Percentiles rank a stretch among this genome's conserved stretches.
phyloP scores from a whole-genome alignment of 2,888 invertebrate species.

The Nymphalis c-album region DNA sequence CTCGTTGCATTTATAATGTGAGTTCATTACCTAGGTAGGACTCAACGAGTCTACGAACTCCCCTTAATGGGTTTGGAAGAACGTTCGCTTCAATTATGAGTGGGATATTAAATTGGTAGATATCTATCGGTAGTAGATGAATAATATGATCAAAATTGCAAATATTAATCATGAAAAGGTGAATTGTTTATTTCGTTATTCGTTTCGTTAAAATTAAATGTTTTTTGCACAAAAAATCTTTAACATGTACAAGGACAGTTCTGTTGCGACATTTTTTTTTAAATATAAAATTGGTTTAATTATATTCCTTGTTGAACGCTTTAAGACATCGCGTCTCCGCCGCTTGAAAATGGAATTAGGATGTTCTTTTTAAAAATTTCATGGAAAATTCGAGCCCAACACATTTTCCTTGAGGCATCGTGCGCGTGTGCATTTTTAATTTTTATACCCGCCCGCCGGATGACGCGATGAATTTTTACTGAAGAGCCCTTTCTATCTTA shows the following conservation, averaged over 20 bases:
- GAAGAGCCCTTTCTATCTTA: constrained; percentile 68
- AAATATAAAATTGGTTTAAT: constrained; percentile 13
- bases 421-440: constrained; percentile 77
- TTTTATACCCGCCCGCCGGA: constrained; percentile 68
- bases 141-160: constrained; percentile 1
- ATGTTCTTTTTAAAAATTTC: constrained; percentile 56
- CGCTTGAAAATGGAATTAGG: constrained; percentile 37
- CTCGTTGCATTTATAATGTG: constrained; percentile 81
- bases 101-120: constrained; percentile 71
- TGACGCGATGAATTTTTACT: constrained; percentile 77
- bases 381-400: constrained; percentile 54
- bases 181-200: not conserved
- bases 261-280: not conserved
- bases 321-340: constrained; percentile 40
- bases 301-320: constrained; percentile 37
- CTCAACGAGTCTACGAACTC: constrained; percentile 62
- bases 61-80: constrained; percentile 76
- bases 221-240: not conserved
- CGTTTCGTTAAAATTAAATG: not conserved
- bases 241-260: constrained; percentile 1
- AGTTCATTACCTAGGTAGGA: constrained; percentile 74
- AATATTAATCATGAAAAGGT: not conserved
- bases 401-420: constrained; percentile 73
- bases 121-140: constrained; percentile 49
- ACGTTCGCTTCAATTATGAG: constrained; percentile 77